Conservation (phyloP, 2,797 vertebrate genomes). For the Takifugu ocellatus region DNA sequence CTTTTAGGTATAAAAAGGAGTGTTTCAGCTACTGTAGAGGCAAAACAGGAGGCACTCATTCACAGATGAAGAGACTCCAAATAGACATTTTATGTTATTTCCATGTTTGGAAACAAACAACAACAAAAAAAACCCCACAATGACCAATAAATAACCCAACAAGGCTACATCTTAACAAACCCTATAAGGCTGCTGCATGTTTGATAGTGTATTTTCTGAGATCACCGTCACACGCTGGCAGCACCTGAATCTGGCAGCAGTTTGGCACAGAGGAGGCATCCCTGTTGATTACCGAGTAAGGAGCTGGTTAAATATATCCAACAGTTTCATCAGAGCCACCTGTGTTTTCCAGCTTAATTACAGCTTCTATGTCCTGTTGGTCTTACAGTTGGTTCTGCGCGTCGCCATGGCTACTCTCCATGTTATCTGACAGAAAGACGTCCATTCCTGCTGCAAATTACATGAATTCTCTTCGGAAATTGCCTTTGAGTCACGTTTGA, state of each 20-base stretch:
- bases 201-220: background rate
- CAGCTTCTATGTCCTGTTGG: too few relatives aligned
- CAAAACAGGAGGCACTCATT: background rate
- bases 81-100: too few relatives aligned
- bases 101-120: too few relatives aligned
- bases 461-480: background rate
- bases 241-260: too few relatives aligned
- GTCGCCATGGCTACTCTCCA: background rate
- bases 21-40: too few relatives aligned
- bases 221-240: background rate
- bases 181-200: too few relatives aligned
- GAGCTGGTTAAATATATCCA: background rate
- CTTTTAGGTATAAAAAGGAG: too few relatives aligned
- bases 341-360: background rate
- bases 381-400: background rate
- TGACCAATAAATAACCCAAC: too few relatives aligned
- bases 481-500: background rate
- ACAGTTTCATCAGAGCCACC: background rate
- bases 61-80: background rate
- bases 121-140: too few relatives aligned
- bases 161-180: too few relatives aligned
- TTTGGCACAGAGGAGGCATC: background rate
- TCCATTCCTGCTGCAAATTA: background rate
- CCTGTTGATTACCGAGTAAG: background rate
- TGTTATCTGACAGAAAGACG: background rate